Evolutionary conservation across 2,888 invertebrate species (phyloP).

Genomic region (Eremobia ochroleuca): DNA sequence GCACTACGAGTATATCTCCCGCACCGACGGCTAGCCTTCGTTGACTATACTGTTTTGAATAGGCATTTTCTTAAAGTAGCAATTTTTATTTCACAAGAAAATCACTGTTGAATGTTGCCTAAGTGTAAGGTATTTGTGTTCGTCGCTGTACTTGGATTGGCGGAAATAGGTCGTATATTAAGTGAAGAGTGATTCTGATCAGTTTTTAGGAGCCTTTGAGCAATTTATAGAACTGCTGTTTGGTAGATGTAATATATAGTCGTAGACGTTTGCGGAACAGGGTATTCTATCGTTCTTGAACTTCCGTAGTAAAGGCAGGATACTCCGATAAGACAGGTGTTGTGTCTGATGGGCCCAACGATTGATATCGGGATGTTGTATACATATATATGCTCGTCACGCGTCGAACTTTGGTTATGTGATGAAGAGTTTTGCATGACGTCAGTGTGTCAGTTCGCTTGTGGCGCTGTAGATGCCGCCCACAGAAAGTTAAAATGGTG

Average conservation of each 20-base stretch:
- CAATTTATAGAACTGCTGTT: neutral
- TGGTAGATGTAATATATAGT: neutral
- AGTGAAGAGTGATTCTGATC: conserved; percentile 21
- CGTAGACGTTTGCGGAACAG: neutral
- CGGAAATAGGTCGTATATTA: conserved; percentile 56
- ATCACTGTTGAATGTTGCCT: neutral
- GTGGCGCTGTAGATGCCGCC: neutral
- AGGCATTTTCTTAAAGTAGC: neutral
- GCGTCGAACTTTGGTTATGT: neutral
- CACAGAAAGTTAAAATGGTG: neutral
- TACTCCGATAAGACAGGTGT: neutral
- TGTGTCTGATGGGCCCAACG: neutral
- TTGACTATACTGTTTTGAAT: no score
- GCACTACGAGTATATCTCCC: no score
- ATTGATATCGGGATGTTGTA: neutral
- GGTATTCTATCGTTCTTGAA: neutral
- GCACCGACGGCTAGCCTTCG: no score
- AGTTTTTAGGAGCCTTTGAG: conserved; percentile 18
- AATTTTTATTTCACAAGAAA: no score
- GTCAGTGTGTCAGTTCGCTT: neutral
- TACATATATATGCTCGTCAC: neutral
- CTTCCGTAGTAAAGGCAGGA: neutral
- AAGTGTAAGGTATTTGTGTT: neutral
- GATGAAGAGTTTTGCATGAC: neutral
- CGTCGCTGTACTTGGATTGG: conserved; percentile 36